Conservation (phyloP, 2,797 vertebrate genomes). For the Podargus strigoides region DNA sequence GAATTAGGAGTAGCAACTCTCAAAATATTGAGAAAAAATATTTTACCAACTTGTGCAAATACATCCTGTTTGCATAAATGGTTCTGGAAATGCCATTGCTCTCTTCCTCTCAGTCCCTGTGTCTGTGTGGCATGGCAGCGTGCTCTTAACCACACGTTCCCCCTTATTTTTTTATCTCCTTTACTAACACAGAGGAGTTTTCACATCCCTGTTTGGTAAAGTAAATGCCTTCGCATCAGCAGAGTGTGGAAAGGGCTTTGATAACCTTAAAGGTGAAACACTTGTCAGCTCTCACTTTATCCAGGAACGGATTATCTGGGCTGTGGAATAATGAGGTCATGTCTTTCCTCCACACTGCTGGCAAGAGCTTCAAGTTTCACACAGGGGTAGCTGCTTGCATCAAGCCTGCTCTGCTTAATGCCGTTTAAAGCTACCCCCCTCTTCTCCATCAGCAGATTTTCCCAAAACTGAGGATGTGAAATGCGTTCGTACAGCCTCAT, state of each 20-base stretch:
- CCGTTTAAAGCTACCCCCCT: neutral
- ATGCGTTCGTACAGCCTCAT: rapidly evolving
- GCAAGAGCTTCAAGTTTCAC: slow-evolving; percentile 36
- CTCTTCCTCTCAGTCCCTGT: neutral
- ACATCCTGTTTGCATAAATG: neutral
- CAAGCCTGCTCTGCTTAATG: neutral
- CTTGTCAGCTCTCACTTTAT: slow-evolving; percentile 58
- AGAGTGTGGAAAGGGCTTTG: slow-evolving; percentile 50
- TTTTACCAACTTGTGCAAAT: neutral
- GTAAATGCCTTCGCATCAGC: neutral
- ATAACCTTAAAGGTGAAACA: slow-evolving; percentile 48
- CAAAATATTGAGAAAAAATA: neutral
- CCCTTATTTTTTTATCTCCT: neutral
- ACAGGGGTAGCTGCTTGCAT: neutral
- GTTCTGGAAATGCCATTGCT: neutral
- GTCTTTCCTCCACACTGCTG: slow-evolving; percentile 28
- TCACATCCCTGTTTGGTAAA: slow-evolving; percentile 22
- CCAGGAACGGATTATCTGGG: slow-evolving; percentile 42
- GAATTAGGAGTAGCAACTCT: neutral
- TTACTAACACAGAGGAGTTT: neutral
- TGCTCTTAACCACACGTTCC: neutral
- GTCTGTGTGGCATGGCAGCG: neutral
- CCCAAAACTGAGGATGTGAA: neutral
- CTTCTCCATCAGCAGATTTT: neutral
- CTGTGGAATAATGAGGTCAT: slow-evolving; percentile 58